phyloP scores from a whole-genome alignment of 2,888 invertebrate species.

The Ecdyonurus torrentis region DNA sequence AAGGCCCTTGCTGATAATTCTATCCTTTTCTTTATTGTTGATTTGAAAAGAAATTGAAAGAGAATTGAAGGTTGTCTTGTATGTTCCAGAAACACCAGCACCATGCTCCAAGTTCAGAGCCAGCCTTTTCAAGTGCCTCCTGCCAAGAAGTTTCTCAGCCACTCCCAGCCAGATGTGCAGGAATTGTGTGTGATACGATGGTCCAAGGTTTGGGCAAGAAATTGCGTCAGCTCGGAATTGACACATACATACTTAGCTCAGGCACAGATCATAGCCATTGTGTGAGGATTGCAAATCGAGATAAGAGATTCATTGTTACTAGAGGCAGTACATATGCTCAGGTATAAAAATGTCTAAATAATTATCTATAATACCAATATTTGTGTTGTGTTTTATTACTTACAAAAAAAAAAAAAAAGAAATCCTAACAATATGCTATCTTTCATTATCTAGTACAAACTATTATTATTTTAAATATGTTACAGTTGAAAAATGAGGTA shows the following conservation, averaged over 20 bases:
- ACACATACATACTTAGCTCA: constrained; percentile 34
- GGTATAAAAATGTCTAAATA: constrained; percentile 17
- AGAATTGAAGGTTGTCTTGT: too few species aligned
- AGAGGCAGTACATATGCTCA: constrained; percentile 26
- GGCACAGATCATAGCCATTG: constrained; percentile 33
- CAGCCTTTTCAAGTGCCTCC: background rate
- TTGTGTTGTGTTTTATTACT: constrained; percentile 20
- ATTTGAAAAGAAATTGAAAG: too few species aligned
- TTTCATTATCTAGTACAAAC: too few species aligned
- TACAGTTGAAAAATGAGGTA: constrained; percentile 18
- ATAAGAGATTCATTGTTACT: constrained; percentile 38
- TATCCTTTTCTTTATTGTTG: too few species aligned
- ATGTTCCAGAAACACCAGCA: background rate
- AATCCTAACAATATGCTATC: too few species aligned
- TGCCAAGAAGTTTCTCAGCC: background rate
- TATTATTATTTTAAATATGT: constrained; percentile 10
- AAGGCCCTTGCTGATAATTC: too few species aligned
- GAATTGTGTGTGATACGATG: constrained; percentile 42
- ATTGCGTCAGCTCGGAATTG: constrained; percentile 45
- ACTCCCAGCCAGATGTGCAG: constrained; percentile 15
- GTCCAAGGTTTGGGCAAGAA: constrained; percentile 39
- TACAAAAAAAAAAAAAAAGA: constrained; percentile 24
- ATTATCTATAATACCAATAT: background rate
- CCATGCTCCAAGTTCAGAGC: background rate
- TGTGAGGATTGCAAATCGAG: constrained; percentile 30